Evolutionary conservation across 1,140 invertebrate genomes (phyloP).

Genomic region (Magallana ariakensis): DNA sequence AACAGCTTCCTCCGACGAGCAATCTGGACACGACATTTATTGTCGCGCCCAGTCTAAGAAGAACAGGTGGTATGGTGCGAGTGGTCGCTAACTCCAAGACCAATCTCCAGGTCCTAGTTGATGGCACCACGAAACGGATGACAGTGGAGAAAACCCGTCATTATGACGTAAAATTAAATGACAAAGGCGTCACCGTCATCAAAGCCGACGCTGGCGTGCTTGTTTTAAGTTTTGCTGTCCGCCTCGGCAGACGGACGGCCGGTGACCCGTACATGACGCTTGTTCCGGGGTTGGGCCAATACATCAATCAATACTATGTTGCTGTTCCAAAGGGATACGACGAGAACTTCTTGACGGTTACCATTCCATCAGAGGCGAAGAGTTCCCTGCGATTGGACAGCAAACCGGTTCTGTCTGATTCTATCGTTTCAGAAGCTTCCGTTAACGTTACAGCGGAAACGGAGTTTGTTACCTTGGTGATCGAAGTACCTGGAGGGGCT

Average conservation of each 20-base stretch:
- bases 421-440: not conserved
- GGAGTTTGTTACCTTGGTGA: not conserved
- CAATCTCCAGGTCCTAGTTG: not conserved
- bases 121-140: not conserved
- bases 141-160: not conserved
- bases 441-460: not conserved
- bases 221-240: not conserved
- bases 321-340: not conserved
- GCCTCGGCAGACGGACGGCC: not conserved
- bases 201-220: not conserved
- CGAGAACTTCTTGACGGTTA: not conserved
- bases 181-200: slow-evolving; percentile 1
- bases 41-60: not conserved
- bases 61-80: not conserved
- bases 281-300: not conserved
- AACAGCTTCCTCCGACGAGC: slow-evolving; percentile 17
- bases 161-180: not conserved
- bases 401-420: not conserved
- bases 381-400: not conserved
- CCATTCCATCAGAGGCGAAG: not conserved
- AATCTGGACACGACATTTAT: slow-evolving; percentile 5
- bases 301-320: not conserved
- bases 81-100: not conserved
- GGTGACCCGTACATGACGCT: not conserved
- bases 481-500: not conserved